phyloP scores from a whole-genome alignment of 2,797 vertebrate genomes.

The Pseudocheirus occidentalis region DNA sequence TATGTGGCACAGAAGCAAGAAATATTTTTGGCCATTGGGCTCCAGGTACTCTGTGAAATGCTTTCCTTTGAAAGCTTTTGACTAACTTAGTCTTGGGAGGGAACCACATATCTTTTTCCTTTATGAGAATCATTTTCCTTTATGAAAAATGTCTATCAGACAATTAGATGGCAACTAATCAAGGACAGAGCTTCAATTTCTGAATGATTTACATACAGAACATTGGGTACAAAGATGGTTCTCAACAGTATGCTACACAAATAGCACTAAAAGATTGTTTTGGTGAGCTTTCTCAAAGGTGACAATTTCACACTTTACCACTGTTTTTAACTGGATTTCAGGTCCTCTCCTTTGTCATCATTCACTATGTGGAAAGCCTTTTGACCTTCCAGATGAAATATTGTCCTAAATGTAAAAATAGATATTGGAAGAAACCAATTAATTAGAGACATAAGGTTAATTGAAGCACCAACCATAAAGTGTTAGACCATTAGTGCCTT shows the following conservation, averaged over 20 bases:
- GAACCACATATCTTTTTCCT: conserved; percentile 65
- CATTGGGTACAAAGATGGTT: conserved; percentile 71
- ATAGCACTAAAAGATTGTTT: conserved; percentile 67
- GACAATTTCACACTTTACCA: conserved; percentile 72
- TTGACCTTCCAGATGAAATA: conserved; percentile 64
- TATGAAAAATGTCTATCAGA: conserved; percentile 60
- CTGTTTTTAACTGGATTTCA: conserved; percentile 61
- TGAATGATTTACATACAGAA: conserved; percentile 68
- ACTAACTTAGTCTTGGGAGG: conserved; percentile 47
- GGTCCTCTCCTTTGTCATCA: conserved; percentile 75
- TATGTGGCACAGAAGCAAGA: conserved; percentile 61
- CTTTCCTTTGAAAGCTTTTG: conserved; percentile 68
- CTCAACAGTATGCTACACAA: conserved; percentile 64
- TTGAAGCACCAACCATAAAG: conserved; percentile 76
- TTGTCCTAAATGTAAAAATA: conserved; percentile 64
- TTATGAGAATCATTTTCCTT: conserved; percentile 64
- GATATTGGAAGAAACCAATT: conserved; percentile 74
- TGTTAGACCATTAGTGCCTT: conserved; percentile 55
- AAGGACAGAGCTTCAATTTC: conserved; percentile 61
- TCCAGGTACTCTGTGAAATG: conserved; percentile 63
- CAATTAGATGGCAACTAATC: conserved; percentile 73
- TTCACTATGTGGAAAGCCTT: conserved; percentile 59
- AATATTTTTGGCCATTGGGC: conserved; percentile 60
- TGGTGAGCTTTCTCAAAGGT: conserved; percentile 72
- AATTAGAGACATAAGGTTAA: conserved; percentile 76